A percentile compares a stretch with the other conserved stretches of the same genome.
These are phyloP conservation scores for Selene dorsalis DNA, from an alignment of 2,797 vertebrate species.

Conservation along the genomic window DNA sequence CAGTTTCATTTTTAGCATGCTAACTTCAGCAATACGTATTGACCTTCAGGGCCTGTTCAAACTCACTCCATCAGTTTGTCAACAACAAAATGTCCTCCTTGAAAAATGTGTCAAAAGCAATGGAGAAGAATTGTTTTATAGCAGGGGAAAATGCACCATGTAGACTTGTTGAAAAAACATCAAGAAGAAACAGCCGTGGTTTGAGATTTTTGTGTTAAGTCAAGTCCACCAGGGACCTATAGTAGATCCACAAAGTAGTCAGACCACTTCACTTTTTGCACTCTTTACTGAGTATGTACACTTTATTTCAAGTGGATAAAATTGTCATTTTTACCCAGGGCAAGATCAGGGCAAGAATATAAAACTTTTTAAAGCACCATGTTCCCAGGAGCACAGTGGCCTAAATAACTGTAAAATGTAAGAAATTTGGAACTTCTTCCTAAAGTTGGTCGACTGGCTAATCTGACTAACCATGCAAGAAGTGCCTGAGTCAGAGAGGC, in stretches of 20 bases:
- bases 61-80: conserved; percentile 27
- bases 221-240: background rate
- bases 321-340: background rate
- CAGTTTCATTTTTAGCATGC: conserved; percentile 31
- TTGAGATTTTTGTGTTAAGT: background rate
- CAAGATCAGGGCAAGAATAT: too few species aligned
- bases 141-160: background rate
- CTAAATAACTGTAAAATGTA: background rate
- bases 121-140: background rate
- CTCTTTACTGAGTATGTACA: background rate
- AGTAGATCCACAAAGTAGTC: background rate
- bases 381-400: too few species aligned
- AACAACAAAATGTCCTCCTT: background rate
- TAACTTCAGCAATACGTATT: conserved; percentile 23
- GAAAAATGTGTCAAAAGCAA: background rate
- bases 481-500: background rate
- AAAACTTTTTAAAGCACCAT: too few species aligned
- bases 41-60: conserved; percentile 23
- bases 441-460: background rate
- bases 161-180: conserved; percentile 3
- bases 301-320: background rate
- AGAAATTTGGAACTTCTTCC: background rate
- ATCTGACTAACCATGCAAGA: too few species aligned
- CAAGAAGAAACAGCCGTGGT: background rate
- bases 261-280: background rate